Conservation (phyloP, 2,888 invertebrate genomes). For the Listrodromus nycthemerus region DNA sequence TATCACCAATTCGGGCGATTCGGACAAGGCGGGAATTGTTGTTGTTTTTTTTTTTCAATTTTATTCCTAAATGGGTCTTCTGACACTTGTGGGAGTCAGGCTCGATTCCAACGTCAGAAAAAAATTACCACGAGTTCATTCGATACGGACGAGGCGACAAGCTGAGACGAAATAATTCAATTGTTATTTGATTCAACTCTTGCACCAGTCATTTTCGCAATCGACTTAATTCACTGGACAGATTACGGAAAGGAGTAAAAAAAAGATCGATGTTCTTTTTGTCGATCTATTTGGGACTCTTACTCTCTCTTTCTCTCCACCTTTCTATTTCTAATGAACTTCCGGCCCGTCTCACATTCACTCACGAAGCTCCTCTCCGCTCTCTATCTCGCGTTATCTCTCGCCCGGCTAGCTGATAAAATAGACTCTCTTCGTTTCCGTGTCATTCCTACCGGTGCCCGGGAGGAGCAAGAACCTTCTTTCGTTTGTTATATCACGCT, state of each 20-base stretch:
- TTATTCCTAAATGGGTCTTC: too few relatives aligned
- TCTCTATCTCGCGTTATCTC: conserved; percentile 67
- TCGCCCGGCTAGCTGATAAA: conserved; percentile 61
- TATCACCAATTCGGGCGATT: conserved; percentile 32
- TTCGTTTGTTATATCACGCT: conserved; percentile 64
- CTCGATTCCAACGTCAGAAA: background rate
- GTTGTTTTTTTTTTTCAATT: conserved; percentile 15
- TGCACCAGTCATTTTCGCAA: conserved; percentile 61
- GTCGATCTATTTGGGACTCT: conserved; percentile 41
- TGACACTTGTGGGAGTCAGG: too few relatives aligned
- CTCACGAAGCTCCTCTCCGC: conserved; percentile 34
- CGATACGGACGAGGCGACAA: conserved; percentile 24
- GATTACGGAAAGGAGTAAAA: background rate
- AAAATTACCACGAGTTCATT: conserved; percentile 6
- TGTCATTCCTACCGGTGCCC: conserved; percentile 58
- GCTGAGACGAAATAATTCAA: background rate
- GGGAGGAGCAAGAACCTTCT: conserved; percentile 60
- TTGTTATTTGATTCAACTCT: conserved; percentile 42
- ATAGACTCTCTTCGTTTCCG: conserved; percentile 62
- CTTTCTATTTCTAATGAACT: conserved; percentile 52
- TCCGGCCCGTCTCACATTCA: conserved; percentile 51
- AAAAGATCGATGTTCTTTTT: conserved; percentile 18
- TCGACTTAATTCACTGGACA: conserved; percentile 61
- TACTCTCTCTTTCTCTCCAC: background rate
- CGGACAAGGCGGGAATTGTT: conserved; percentile 43